Evolutionary conservation across 2,113 vertebrate genomes (phyloP).

Genomic region (Lipophrys pholis): DNA sequence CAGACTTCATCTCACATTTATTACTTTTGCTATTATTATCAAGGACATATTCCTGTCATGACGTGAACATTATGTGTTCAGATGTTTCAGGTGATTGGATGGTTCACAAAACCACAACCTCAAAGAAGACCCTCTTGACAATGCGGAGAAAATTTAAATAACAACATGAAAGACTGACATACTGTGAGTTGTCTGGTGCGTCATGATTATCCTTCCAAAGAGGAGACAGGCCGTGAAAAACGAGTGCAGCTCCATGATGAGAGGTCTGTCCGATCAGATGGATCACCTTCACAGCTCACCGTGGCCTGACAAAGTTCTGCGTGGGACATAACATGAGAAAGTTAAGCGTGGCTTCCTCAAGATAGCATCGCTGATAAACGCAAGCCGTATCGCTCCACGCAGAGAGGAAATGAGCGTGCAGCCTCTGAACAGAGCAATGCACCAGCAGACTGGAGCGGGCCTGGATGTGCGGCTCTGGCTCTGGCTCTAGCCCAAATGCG

Average conservation of each 20-base stretch:
- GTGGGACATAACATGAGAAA: slow-evolving; percentile 55
- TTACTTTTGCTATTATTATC: too few species aligned
- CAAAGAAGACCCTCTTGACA: too few species aligned
- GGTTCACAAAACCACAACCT: too few species aligned
- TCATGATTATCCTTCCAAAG: slow-evolving; percentile 61
- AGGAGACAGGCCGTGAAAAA: slow-evolving; percentile 64
- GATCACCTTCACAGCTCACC: slow-evolving; percentile 30
- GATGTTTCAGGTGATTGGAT: too few species aligned
- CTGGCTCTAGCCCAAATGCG: slow-evolving; percentile 45
- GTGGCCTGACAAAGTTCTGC: slow-evolving; percentile 43
- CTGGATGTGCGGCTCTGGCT: slow-evolving; percentile 4
- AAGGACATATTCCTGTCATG: too few species aligned
- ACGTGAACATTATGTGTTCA: too few species aligned
- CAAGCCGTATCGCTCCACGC: not conserved
- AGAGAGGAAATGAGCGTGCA: slow-evolving; percentile 12
- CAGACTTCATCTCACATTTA: too few species aligned
- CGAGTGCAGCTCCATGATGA: slow-evolving; percentile 72
- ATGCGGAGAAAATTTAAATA: too few species aligned
- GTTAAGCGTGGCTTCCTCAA: not conserved
- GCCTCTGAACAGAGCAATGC: not conserved
- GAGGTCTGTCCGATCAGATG: slow-evolving; percentile 17
- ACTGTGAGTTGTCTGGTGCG: slow-evolving; percentile 74
- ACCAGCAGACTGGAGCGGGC: not conserved
- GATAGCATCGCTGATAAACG: not conserved
- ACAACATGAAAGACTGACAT: slow-evolving; percentile 28